phyloP scores from a whole-genome alignment of 2,113 vertebrate species.

The Burhinus bistriatus region DNA sequence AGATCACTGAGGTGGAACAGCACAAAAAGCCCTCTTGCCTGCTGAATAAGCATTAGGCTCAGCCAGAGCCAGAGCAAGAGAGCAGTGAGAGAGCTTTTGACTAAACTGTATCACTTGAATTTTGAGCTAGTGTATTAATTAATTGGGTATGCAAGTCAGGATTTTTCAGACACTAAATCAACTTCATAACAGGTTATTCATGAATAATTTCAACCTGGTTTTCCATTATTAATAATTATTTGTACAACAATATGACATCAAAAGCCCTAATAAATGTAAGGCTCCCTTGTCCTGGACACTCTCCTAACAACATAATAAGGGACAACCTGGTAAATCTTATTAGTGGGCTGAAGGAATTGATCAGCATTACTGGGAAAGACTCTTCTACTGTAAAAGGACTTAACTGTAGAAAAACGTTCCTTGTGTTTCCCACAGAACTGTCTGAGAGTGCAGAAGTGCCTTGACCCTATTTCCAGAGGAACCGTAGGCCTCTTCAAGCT shows the following conservation, averaged over 20 bases:
- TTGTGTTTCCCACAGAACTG: background rate
- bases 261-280: slow-evolving; percentile 1
- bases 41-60: slow-evolving; percentile 2
- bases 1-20: slow-evolving; percentile 46
- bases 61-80: background rate
- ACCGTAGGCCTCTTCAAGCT: background rate
- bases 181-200: slow-evolving; percentile 19
- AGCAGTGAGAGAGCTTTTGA: background rate
- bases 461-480: background rate
- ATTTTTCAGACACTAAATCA: slow-evolving; percentile 15
- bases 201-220: slow-evolving; percentile 41
- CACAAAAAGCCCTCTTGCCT: slow-evolving; percentile 11
- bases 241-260: slow-evolving; percentile 2
- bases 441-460: background rate
- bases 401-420: background rate
- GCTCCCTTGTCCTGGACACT: slow-evolving; percentile 4
- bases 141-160: slow-evolving; percentile 22
- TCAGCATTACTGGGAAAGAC: background rate
- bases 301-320: background rate
- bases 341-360: background rate
- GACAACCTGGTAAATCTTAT: background rate
- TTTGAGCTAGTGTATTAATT: slow-evolving; percentile 20
- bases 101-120: background rate
- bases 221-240: slow-evolving; percentile 58
- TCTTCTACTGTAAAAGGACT: background rate